phyloP scores from a whole-genome alignment of 2,113 vertebrate species.

The Nycticorax nycticorax region DNA sequence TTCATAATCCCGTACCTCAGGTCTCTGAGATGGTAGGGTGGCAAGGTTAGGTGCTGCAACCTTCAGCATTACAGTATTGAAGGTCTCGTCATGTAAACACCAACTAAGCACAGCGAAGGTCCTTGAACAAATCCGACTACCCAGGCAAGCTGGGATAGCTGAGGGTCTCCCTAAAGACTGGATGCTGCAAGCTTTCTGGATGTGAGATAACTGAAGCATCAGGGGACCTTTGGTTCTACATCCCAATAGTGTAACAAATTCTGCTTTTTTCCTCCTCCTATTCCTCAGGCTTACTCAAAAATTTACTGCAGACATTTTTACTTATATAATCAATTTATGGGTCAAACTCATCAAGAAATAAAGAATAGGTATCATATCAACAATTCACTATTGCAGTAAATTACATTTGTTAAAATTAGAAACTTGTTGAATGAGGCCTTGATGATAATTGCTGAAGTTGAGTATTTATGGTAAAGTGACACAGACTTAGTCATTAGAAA shows the following conservation, averaged over 20 bases:
- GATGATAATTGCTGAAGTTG: constrained; percentile 32
- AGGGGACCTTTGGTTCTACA: background rate
- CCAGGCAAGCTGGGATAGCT: background rate
- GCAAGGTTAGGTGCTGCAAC: background rate
- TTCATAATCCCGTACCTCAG: background rate
- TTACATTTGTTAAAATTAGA: constrained; percentile 23
- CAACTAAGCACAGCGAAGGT: background rate
- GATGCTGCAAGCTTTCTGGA: background rate
- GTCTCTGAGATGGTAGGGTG: background rate
- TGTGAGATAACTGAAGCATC: background rate
- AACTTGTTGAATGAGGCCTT: constrained; percentile 32
- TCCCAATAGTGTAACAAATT: background rate
- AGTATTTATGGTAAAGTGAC: background rate
- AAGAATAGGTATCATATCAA: background rate
- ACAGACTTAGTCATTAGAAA: background rate
- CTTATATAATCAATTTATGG: constrained; percentile 40
- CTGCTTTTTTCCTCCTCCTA: background rate
- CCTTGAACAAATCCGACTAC: background rate
- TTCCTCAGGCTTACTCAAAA: background rate
- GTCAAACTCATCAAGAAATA: constrained; percentile 56
- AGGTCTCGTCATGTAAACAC: background rate
- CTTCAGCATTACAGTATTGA: background rate
- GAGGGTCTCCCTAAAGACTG: background rate
- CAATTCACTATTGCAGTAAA: constrained; percentile 4
- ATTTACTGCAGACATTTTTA: constrained; percentile 19